Evolutionary conservation across 2,888 invertebrate genomes (phyloP).

Genomic region (Halocaridina rubra): DNA sequence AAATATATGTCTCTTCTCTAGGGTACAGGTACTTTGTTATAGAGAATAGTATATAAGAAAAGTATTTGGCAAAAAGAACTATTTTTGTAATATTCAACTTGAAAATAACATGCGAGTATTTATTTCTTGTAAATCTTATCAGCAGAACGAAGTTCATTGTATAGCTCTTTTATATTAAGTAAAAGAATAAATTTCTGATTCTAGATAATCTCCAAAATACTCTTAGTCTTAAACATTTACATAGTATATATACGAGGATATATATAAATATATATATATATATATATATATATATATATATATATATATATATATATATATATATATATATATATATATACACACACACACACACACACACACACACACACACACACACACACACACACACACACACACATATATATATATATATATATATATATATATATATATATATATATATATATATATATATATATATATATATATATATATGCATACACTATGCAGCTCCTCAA

Average conservation of each 20-base stretch:
- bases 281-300: not conserved
- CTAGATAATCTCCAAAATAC: too few species aligned
- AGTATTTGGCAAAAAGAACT: too few species aligned
- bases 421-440: not conserved
- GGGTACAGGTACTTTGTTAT: too few species aligned
- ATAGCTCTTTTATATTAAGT: too few species aligned
- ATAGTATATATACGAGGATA: not conserved
- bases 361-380: not conserved
- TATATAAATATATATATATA: not conserved
- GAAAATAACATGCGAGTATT: too few species aligned
- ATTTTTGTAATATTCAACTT: too few species aligned
- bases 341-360: not conserved
- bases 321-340: not conserved
- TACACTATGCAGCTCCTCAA: too few species aligned
- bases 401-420: not conserved
- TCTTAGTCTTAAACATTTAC: not conserved
- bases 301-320: not conserved
- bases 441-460: not conserved
- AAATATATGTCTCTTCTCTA: too few species aligned
- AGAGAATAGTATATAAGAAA: too few species aligned
- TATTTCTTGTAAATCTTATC: too few species aligned
- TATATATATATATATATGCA: not conserved
- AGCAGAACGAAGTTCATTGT: too few species aligned
- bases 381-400: not conserved
- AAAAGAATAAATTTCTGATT: too few species aligned